phyloP scores from a whole-genome alignment of 2,797 vertebrate genomes.

The Nyctalus aviator region DNA sequence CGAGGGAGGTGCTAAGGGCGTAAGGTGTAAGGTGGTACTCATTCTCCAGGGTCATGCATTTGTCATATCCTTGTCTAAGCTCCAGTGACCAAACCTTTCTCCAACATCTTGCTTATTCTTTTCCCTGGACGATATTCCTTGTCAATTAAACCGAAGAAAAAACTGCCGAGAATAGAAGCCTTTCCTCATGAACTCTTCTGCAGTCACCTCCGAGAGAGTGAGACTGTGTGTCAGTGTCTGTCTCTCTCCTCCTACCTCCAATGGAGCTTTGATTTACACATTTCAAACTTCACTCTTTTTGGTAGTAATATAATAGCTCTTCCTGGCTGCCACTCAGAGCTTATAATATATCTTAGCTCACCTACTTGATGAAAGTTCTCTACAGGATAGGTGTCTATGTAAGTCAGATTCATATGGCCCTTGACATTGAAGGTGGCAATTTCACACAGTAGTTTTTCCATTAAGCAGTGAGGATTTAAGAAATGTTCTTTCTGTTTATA shows the following conservation, averaged over 20 bases:
- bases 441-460: neutral
- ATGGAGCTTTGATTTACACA: neutral
- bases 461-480: neutral
- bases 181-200: neutral
- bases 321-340: neutral
- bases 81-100: neutral
- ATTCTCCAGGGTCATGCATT: neutral
- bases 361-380: neutral
- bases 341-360: neutral
- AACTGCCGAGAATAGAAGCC: neutral
- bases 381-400: neutral
- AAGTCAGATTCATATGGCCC: neutral
- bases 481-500: slow-evolving; percentile 26
- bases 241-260: neutral
- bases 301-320: neutral
- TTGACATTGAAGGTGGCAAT: neutral
- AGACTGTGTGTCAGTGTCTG: neutral
- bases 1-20: neutral
- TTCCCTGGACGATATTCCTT: neutral
- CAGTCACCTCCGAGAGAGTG: neutral
- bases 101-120: neutral
- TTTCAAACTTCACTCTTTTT: slow-evolving; percentile 36
- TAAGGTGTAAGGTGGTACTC: neutral
- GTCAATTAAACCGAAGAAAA: slow-evolving; percentile 1
- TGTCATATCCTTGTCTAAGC: neutral